Base-by-base conservation (phyloP, 2,113 vertebrate genomes). In the Otolemur garnettii region DNA sequence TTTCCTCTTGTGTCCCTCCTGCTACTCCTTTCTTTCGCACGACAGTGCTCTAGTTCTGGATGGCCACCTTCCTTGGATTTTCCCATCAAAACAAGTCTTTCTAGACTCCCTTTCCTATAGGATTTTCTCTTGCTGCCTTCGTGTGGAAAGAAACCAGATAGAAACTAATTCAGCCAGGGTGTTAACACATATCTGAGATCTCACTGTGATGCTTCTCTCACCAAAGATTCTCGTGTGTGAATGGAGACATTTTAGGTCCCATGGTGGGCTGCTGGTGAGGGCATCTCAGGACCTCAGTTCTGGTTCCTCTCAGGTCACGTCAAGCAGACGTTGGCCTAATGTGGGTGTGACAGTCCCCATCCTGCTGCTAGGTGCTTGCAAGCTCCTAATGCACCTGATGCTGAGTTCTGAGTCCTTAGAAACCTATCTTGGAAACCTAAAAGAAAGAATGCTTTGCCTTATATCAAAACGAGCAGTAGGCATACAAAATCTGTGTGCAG, bases 381-480 rank as follows among this genome's bases (percentile, higher is more conserved):
- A 0, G 4, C 12, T n/a, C 28, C 26, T 78, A 3, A 10, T 35
- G 50, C 9, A 81, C 60, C 55, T 59, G 33, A 38, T 0, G 0
- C 62, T n/a, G 26, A 35, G 5, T 92, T 7, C 18, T 45, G 53
- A 24, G 13, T 74, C 30, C 6, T 79, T 55, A 69, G n/a, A 83
- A 7, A 33, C 19, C 28, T 10, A 88, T 66, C 18, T 93, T n/a
- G 2, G 2, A 35, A 42, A n/a, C 88, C 82, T 28, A 79, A 84
- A 90, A 84, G 78, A 72, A 81, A 66, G 62, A 45, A 84, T 68
- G 10, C 15, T 85, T 93, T 93, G 64, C 50, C 24, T 28, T 91
- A 81, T 80, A 64, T 74, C n/a, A 42, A 50, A 79, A 11, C 42
- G 38, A 82, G 64, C 10, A 38, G 42, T 84, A 91, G 38, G 38